These are phyloP conservation scores for Nesospiza acunhae DNA, from an alignment of 2,113 vertebrate genomes.

Conservation along the genomic window DNA sequence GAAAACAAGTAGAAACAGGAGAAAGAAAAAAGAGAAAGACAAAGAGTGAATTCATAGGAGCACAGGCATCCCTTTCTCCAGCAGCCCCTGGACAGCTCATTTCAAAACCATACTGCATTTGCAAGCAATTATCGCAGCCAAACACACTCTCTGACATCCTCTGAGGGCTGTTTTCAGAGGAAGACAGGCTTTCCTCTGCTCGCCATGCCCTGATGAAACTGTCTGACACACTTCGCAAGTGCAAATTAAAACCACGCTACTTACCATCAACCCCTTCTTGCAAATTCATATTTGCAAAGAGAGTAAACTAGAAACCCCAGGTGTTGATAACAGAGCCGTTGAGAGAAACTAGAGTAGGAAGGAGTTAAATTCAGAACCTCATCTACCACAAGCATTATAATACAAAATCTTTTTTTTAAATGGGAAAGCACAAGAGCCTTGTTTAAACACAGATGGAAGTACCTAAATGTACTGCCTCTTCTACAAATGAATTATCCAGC, in stretches of 20 bases:
- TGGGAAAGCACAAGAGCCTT: slow-evolving; percentile 60
- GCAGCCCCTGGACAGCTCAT: slow-evolving; percentile 60
- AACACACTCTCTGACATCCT: neutral
- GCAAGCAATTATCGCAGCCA: neutral
- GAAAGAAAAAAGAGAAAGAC: neutral
- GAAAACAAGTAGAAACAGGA: neutral
- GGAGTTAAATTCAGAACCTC: slow-evolving; percentile 65
- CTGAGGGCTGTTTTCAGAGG: slow-evolving; percentile 44
- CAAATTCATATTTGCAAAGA: slow-evolving; percentile 64
- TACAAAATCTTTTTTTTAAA: slow-evolving; percentile 20
- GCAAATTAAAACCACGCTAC: slow-evolving; percentile 48
- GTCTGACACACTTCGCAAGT: slow-evolving; percentile 56
- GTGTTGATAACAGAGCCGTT: slow-evolving; percentile 45
- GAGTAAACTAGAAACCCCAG: slow-evolving; percentile 70
- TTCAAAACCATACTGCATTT: slow-evolving; percentile 40
- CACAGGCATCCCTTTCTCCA: neutral
- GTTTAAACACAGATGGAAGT: slow-evolving; percentile 66
- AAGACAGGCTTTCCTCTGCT: slow-evolving; percentile 54
- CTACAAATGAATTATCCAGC: slow-evolving; percentile 63
- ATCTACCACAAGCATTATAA: slow-evolving; percentile 50
- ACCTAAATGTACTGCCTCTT: slow-evolving; percentile 61
- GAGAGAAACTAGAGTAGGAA: slow-evolving; percentile 58
- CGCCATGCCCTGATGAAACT: slow-evolving; percentile 11
- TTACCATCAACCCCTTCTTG: slow-evolving; percentile 61
- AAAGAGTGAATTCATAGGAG: neutral